Base-by-base conservation (phyloP, 2,797 vertebrate genomes). In the Kryptopterus vitreolus region DNA sequence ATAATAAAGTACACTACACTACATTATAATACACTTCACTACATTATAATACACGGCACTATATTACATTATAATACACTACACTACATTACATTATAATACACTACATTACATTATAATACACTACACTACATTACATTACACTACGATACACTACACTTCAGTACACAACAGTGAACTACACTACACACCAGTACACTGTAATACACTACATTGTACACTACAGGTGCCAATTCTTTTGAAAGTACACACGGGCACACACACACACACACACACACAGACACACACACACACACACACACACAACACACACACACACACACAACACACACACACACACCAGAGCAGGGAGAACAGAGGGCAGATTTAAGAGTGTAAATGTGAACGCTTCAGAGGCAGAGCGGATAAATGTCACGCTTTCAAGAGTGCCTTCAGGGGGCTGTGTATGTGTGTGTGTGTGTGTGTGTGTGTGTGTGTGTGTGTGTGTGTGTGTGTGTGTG, bases 301-400 rank as follows among this genome's bases (percentile, higher is more conserved):
- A 61, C 59, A 38, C 61, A n/a, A 22, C 31, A 38, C 59, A 61
- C 58, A 59, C 6, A 33, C 59, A 62, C 59, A 62, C 59, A 62
- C 59, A 33, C 59, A n/a, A 33, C 59, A 63, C 29, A 62, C 61
- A 35, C 62, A 38, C 62, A 38, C 62, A n/a, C 33, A 20, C 20
- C 16, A 68, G 22, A 71, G 18, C 50, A 33, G 29, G 29, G 8
- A 52, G 50, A 53, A 72, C 26, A 53, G 69, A 72, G 69, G 69
- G 69, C 69, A 72, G 69, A 72, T 55, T 72, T 74, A 71, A 71
- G 48, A 48, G 69, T 20, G 48, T 71, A 71, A 71, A 70, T 22
- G 48, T 71, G 20, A 71, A 71, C 18, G 48, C 69, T 71, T 71
- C 69, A 71, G 69, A 71, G 52, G 69, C 69, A 53, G 69, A 71